Percentiles rank a stretch among this genome's conserved stretches.
Conservation (phyloP, 2,888 invertebrate species). For the Melinopterus prodromus region DNA sequence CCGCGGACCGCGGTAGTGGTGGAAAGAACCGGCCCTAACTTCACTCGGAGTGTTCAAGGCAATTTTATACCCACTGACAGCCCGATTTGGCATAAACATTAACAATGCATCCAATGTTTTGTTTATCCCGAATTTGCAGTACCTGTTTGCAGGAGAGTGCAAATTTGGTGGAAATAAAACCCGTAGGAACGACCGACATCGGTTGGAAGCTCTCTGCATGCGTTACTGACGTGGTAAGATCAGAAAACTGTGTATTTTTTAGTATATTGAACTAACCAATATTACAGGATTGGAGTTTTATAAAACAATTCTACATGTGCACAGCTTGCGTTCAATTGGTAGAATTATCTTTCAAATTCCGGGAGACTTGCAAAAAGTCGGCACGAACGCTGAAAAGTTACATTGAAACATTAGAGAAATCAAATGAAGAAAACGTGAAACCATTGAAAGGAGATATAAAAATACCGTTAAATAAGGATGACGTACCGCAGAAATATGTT, state of each 20-base stretch:
- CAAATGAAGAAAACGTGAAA: neutral
- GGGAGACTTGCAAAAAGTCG: conserved; percentile 56
- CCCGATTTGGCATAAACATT: neutral
- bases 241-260: neutral
- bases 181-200: conserved; percentile 43
- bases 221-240: conserved; percentile 59
- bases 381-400: conserved; percentile 53
- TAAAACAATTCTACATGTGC: conserved; percentile 54
- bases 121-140: neutral
- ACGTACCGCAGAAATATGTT: neutral
- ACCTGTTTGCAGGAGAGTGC: conserved; percentile 57
- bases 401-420: conserved; percentile 49
- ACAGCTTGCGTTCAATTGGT: conserved; percentile 55
- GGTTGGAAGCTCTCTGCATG: conserved; percentile 56
- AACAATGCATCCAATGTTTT: conserved; percentile 5
- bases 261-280: neutral
- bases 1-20: too few species aligned
- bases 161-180: conserved; percentile 50
- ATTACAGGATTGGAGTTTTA: conserved; percentile 56
- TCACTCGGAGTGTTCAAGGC: neutral
- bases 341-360: conserved; percentile 56
- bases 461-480: neutral
- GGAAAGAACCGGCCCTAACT: neutral
- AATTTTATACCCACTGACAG: neutral
- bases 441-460: neutral